These are phyloP conservation scores for Tridacna gigas DNA, from an alignment of 2,888 invertebrate genomes.

Conservation along the genomic window DNA sequence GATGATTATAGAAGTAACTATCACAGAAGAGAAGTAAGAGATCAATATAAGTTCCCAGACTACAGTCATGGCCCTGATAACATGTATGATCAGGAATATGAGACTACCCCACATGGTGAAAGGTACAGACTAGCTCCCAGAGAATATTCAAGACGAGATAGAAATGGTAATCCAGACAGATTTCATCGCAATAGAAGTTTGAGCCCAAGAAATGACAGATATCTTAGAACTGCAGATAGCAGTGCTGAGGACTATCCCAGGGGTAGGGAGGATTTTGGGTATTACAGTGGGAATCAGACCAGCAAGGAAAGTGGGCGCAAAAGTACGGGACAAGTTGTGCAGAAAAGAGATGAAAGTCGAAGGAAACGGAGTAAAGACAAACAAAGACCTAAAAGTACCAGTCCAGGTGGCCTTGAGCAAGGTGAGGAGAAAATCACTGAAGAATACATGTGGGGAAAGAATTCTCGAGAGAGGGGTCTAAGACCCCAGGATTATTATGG, in stretches of 20 bases:
- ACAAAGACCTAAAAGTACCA: slow-evolving; percentile 40
- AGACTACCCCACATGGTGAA: slow-evolving; percentile 59
- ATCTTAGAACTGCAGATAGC: slow-evolving; percentile 53
- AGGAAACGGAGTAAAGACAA: slow-evolving; percentile 41
- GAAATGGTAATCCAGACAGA: slow-evolving; percentile 44
- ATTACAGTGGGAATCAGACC: slow-evolving; percentile 50
- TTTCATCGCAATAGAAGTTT: slow-evolving; percentile 40
- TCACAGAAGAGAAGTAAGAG: slow-evolving; percentile 41
- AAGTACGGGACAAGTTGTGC: background rate
- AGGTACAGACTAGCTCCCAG: slow-evolving; percentile 59
- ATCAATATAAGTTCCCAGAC: slow-evolving; percentile 27
- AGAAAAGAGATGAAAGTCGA: slow-evolving; percentile 22
- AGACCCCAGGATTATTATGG: slow-evolving; percentile 15
- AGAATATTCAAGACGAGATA: slow-evolving; percentile 32
- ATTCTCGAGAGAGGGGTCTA: slow-evolving; percentile 36
- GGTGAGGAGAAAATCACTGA: slow-evolving; percentile 45
- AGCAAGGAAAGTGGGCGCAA: slow-evolving; percentile 41
- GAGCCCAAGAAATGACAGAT: slow-evolving; percentile 54
- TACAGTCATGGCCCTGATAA: slow-evolving; percentile 38
- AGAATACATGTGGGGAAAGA: slow-evolving; percentile 51
- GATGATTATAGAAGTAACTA: slow-evolving; percentile 40
- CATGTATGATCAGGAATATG: slow-evolving; percentile 43
- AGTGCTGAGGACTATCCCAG: slow-evolving; percentile 57
- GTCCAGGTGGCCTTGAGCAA: slow-evolving; percentile 27
- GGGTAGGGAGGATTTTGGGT: slow-evolving; percentile 51